Base-by-base conservation (phyloP, 2,888 invertebrate species). In the Dryocosmus kuriphilus region DNA sequence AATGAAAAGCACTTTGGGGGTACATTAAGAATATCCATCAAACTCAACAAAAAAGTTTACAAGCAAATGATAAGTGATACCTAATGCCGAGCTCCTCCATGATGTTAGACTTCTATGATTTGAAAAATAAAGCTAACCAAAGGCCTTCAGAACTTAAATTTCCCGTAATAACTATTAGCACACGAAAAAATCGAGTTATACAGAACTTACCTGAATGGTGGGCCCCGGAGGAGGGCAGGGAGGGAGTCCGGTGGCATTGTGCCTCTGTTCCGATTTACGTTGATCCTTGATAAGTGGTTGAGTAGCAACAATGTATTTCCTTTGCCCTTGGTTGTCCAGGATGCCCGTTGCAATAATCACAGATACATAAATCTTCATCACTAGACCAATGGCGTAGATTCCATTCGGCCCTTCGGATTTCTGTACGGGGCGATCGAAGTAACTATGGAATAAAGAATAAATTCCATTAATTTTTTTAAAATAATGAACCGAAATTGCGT, bases 161-260 rank as follows among this genome's bases (percentile, higher is more conserved):
- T 57, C 24, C 55, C 24, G 22, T 24, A n/a, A 11, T 22, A 57
- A n/a, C 22, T 2, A 24, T 67, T 46, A 27, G 67, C 67, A 67
- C 30, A 30, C n/a, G n/a, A 27, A 67, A 82, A 83, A 86, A 82
- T 86, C 84, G 88, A 86, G 88, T 87, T 89, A 89, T 89, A 89
- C 67, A 95, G 94, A 96, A 93, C n/a, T n/a, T 96, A 96, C 94
- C 96, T 96, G 92, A 95, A 95, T 90, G 95, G n/a, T 94, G 80
- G 95, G 94, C 67, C 67, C 67, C 89, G 94, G 94, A 19, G 94
- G 94, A 78, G 94, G 94, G 75, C 94, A 94, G 77, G 94, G 93
- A 60, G 94, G n/a, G n/a, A n/a, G n/a, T n/a, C 94, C 74, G 91
- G 91, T 65, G 91, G 91, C 73, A 91, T 87, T 46, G 91, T n/a